Evolutionary conservation across 1,140 invertebrate genomes (phyloP), one percentile per base, ranked within the genome.

Genomic region (Neotoxoptera formosana): DNA sequence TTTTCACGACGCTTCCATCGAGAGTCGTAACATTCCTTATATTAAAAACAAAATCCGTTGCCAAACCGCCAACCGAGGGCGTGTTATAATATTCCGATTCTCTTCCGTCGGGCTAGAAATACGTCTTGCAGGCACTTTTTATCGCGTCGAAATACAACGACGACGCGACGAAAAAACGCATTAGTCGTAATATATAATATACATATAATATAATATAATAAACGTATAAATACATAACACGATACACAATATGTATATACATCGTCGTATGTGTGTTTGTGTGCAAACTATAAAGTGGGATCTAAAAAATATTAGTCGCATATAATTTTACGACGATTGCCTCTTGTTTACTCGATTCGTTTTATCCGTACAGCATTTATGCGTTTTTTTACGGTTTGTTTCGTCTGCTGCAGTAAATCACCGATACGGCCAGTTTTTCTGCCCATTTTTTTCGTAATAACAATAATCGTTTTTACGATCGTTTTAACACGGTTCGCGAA

Each of bases 321-420:
- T 89, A 89, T 53, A 36, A 48, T 47, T 90, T 90, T 90, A 90
- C 56, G 89, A 60, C 56, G 56, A 90, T 60, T n/a, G 41, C 67
- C 67, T 81, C 90, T 91, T 91, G 90, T 91, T 91, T 83, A 83
- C 90, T 92, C 67, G 67, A 83, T 92, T 34, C 76, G n/a, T 92
- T 92, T 83, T 81, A 81, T 91, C 60, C 67, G 41, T 47, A 47
- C n/a, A 48, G 23, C 30, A 45, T 91, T 91, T 91, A 91, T 81
- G 67, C n/a, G 90, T 76, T 60, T 76, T 91, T 92, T 92, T 92
- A 92, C 90, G 90, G 47, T 92, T 92, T 92, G 90, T 92, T 92
- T 92, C 90, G 90, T 92, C 90, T 92, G 90, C 90, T 83, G 47
- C 67, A 30, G 67, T 92, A 92, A 92, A 92, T 92, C 90, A 92